Conservation (phyloP, 2,113 vertebrate genomes). For the Recurvirostra avosetta region DNA sequence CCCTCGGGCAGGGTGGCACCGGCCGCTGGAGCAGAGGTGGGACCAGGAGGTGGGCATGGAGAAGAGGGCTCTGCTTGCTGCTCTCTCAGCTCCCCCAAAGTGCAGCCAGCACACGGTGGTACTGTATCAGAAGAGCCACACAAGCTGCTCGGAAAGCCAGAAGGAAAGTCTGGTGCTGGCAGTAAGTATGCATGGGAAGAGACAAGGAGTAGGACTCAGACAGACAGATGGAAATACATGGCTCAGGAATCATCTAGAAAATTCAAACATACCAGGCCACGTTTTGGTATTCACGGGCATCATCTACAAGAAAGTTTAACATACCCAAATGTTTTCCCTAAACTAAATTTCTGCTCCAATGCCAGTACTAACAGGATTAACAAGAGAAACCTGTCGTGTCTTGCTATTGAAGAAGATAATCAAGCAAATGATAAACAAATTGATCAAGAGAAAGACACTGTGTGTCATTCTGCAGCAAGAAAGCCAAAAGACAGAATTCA, state of each 20-base stretch:
- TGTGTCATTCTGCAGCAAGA: neutral
- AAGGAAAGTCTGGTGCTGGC: neutral
- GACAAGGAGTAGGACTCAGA: neutral
- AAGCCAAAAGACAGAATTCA: constrained; percentile 27
- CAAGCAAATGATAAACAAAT: constrained; percentile 42
- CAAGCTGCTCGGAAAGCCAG: neutral
- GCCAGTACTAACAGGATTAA: constrained; percentile 12
- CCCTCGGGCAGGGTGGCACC: neutral
- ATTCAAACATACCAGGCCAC: neutral
- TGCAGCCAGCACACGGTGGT: neutral
- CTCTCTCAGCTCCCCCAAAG: neutral
- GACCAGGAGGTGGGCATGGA: neutral
- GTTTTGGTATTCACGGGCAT: neutral
- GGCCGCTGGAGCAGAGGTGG: neutral
- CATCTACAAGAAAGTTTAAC: neutral
- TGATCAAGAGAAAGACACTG: constrained; percentile 33
- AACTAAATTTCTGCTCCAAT: constrained; percentile 9
- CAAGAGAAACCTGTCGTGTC: neutral
- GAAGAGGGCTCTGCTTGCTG: neutral
- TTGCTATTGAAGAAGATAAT: constrained; percentile 30
- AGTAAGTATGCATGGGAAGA: neutral
- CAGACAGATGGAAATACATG: neutral
- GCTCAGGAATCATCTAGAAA: neutral
- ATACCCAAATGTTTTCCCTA: neutral
- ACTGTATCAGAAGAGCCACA: neutral